Conservation (phyloP, 2,113 vertebrate species). For the Tylochromis polylepis region DNA sequence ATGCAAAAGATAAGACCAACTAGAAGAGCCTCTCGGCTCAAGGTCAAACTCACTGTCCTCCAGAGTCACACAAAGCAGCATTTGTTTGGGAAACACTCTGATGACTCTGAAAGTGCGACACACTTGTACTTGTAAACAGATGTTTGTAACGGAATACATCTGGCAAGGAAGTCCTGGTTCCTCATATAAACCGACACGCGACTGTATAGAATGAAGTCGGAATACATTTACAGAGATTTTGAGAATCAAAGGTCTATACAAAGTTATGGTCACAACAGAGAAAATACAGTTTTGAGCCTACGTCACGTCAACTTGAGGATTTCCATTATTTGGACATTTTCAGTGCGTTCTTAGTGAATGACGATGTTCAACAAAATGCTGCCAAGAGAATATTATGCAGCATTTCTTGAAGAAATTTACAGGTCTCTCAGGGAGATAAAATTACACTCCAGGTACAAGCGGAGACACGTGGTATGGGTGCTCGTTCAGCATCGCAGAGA, state of each 20-base stretch:
- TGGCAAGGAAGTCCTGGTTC: constrained; percentile 18
- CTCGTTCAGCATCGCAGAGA: background rate
- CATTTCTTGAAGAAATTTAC: background rate
- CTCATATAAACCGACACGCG: background rate
- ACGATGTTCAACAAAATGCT: background rate
- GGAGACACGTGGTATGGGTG: background rate
- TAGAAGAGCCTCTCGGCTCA: background rate
- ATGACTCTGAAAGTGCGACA: background rate
- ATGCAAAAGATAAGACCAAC: background rate
- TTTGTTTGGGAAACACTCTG: background rate
- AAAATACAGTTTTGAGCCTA: background rate
- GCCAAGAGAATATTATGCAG: background rate
- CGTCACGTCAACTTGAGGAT: background rate
- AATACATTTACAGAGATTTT: background rate
- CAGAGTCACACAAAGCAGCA: background rate
- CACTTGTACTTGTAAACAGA: background rate
- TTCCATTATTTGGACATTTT: background rate
- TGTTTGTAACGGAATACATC: background rate
- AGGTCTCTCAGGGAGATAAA: background rate
- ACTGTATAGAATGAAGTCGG: background rate
- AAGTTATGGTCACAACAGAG: background rate
- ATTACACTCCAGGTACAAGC: background rate
- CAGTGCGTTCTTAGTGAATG: background rate
- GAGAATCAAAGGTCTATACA: background rate
- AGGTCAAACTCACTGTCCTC: background rate